Base-by-base conservation (phyloP, 2,113 vertebrate genomes). In the Fregata magnificens region DNA sequence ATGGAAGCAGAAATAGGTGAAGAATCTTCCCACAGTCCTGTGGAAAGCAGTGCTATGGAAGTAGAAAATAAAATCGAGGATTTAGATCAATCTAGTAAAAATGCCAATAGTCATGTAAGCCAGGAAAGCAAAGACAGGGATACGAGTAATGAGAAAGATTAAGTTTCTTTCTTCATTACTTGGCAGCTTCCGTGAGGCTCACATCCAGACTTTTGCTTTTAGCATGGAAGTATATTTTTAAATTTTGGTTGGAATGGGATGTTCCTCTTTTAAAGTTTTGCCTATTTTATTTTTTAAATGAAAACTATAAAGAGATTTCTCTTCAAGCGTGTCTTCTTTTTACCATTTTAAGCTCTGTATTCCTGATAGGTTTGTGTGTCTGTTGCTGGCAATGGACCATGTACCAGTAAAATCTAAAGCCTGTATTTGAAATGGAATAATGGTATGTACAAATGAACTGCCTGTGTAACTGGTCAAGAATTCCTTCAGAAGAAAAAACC, bases 1-100 rank as follows among this genome's bases (percentile, higher is more conserved):
- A 90, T 67, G 74, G 96, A 97, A 93, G 86, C 92, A 76, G 93
- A 96, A 88, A 29, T 69, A 83, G 91, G 86, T 76, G 95, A 83
- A 82, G 71, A 96, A 65, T 67, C 94, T 82, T 73, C 56, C 28
- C 53, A 58, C 36, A 96, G 90, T 80, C 77, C 80, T 69, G 67
- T 83, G 79, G 91, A 96, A 93, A 88, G 59, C 44, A 93, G 61
- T 90, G 62, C 79, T 84, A 80, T 91, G 88, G 95, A 96, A 94
- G 38, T 77, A 66, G 95, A 92, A 86, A 88, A 84, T 56, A 94
- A 94, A 96, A 86, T 25, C 10, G 91, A 88, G 71, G 63, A 45
- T 93, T 86, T 84, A 56, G 53, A 92, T 63, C 87, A 85, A 16
- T 86, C 84, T 63, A 86, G 31, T 82, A 84, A 93, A 90, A 93